A percentile compares a stretch with the other conserved stretches of the same genome.
phyloP scores from a whole-genome alignment of 2,888 invertebrate genomes.

The Crematogaster levior region DNA sequence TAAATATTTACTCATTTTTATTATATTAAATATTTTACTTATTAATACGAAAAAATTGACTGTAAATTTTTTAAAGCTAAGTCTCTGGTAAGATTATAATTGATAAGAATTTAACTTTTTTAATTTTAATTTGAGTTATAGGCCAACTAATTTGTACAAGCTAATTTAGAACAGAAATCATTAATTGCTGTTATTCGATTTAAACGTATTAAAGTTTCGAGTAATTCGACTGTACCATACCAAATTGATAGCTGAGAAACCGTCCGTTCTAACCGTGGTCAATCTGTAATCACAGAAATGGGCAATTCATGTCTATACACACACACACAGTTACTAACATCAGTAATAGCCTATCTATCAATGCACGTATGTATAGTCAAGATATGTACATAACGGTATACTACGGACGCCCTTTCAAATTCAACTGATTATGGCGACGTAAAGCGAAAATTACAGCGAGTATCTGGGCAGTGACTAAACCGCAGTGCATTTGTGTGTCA shows the following conservation, averaged over 20 bases:
- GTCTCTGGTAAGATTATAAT: not conserved
- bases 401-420: constrained; percentile 54
- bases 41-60: not conserved
- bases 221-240: not conserved
- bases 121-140: not conserved
- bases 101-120: not conserved
- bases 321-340: constrained; percentile 36
- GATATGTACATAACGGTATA: constrained; percentile 46
- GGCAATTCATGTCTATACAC: constrained; percentile 62
- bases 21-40: not conserved
- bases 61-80: not conserved
- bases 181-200: not conserved
- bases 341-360: constrained; percentile 64
- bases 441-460: constrained; percentile 61
- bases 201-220: constrained; percentile 13
- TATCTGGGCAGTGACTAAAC: constrained; percentile 31
- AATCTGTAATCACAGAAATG: constrained; percentile 72
- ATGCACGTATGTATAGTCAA: constrained; percentile 51
- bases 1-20: too few relatives aligned
- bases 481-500: constrained; percentile 58
- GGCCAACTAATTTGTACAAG: not conserved
- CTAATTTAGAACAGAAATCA: not conserved
- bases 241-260: constrained; percentile 41
- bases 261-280: constrained; percentile 57
- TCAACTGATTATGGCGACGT: constrained; percentile 47